Evolutionary conservation across 2,797 vertebrate genomes (phyloP).

Genomic region (Mycteria americana): DNA sequence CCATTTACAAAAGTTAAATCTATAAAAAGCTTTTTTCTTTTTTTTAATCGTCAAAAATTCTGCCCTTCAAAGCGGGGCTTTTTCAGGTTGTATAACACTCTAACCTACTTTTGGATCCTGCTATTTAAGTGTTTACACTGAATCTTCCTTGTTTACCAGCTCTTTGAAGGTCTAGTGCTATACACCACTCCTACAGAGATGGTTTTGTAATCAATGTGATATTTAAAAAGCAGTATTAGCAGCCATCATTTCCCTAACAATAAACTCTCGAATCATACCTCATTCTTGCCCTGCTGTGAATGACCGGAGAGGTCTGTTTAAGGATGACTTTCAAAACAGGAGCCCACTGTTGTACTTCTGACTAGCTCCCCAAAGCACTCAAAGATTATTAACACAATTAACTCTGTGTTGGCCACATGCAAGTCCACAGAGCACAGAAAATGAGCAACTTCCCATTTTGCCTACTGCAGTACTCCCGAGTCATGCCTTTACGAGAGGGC

Average conservation of each 20-base stretch:
- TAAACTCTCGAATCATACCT: not conserved
- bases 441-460: not conserved
- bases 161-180: constrained; percentile 54
- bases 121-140: constrained; percentile 50
- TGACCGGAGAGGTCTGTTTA: not conserved
- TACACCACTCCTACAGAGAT: constrained; percentile 42
- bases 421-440: not conserved
- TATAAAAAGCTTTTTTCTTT: not conserved
- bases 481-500: not conserved
- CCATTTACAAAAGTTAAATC: not conserved
- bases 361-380: not conserved
- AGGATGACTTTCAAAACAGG: not conserved
- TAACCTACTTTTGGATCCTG: constrained; percentile 44
- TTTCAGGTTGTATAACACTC: constrained; percentile 36
- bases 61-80: not conserved
- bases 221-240: constrained; percentile 28
- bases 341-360: not conserved
- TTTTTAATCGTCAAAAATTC: not conserved
- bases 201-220: constrained; percentile 34
- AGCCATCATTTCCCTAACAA: constrained; percentile 21
- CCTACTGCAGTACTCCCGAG: not conserved
- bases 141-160: constrained; percentile 50
- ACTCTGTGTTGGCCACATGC: not conserved
- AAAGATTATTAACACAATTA: not conserved
- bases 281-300: not conserved